Percentiles rank a stretch among this genome's conserved stretches.
These are phyloP conservation scores for Poicephalus gulielmi DNA, from an alignment of 2,113 vertebrate species.

Conservation along the genomic window DNA sequence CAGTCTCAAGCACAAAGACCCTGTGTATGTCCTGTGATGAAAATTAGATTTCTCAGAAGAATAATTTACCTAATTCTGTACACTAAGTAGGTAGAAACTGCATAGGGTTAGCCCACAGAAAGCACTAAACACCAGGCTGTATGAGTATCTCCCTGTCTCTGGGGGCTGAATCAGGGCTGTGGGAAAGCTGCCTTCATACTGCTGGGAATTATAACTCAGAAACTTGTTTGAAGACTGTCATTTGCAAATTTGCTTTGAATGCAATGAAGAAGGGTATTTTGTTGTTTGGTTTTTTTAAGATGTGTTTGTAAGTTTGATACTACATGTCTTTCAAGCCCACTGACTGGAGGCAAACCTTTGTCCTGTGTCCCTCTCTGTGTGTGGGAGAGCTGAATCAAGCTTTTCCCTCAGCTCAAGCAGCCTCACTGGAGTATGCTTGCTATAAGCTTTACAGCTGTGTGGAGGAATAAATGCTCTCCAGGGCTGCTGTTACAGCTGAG, in stretches of 20 bases:
- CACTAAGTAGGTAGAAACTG: neutral
- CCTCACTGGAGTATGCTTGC: neutral
- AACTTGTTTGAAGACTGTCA: neutral
- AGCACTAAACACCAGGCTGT: neutral
- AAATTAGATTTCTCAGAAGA: neutral
- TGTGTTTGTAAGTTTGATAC: neutral
- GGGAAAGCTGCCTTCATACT: neutral
- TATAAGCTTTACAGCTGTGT: neutral
- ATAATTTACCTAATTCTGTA: neutral
- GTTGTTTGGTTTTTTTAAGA: neutral
- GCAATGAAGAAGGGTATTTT: neutral
- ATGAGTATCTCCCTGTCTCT: neutral
- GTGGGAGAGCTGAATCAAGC: neutral
- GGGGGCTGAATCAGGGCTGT: neutral
- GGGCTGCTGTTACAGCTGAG: neutral
- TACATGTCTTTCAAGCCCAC: neutral
- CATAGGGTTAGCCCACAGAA: neutral
- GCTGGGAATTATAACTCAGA: neutral
- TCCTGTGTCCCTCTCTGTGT: accelerated
- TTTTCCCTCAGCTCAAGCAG: neutral
- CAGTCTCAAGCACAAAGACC: neutral
- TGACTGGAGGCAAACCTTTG: neutral
- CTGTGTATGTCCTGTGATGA: neutral
- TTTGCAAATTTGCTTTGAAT: neutral
- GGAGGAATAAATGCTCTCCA: neutral